phyloP scores from a whole-genome alignment of 2,113 vertebrate species.

The Anas platyrhynchos region DNA sequence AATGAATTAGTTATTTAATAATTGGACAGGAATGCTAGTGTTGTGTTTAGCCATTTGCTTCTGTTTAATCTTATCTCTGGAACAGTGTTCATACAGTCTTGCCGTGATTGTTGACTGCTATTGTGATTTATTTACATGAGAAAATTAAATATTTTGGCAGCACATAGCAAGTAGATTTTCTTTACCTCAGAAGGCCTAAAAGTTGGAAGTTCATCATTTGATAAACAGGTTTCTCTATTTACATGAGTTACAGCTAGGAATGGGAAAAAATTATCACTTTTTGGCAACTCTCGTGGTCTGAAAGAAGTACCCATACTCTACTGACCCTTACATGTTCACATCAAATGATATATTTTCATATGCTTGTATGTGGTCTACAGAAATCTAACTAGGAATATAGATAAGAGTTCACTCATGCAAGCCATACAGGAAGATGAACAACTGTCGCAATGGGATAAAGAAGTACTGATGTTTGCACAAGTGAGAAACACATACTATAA shows the following conservation, averaged over 20 bases:
- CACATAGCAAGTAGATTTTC: neutral
- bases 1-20: constrained; percentile 72
- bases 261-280: neutral
- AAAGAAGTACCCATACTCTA: neutral
- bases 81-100: constrained; percentile 22
- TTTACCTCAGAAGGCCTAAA: neutral
- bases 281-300: neutral
- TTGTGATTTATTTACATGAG: constrained; percentile 37
- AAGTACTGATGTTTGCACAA: neutral
- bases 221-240: neutral
- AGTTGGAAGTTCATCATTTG: neutral
- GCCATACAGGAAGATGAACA: neutral
- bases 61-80: constrained; percentile 57
- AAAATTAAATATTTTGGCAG: neutral
- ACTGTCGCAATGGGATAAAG: neutral
- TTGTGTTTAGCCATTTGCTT: constrained; percentile 56
- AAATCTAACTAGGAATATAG: neutral
- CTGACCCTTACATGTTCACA: neutral
- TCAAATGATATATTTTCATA: neutral
- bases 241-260: neutral
- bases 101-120: neutral
- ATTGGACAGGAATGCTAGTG: constrained; percentile 55
- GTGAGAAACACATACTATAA: neutral
- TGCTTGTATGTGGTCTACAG: neutral
- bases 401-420: neutral